phyloP scores from a whole-genome alignment of 1,140 invertebrate species.

The Yoshiicerus persimilis region DNA sequence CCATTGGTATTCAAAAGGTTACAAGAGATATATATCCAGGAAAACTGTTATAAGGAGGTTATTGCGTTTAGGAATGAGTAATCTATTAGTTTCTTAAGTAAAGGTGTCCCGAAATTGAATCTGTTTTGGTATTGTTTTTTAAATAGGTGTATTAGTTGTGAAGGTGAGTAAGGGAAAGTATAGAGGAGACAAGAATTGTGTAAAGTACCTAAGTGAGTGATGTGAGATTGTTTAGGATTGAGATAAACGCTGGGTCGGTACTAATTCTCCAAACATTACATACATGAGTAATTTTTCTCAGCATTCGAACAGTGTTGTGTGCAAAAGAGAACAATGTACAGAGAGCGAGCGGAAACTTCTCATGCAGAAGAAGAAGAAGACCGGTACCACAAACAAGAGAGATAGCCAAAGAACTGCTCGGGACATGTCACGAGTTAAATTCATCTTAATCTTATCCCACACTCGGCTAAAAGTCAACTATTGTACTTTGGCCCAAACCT shows the following conservation, averaged over 20 bases:
- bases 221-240: not conserved
- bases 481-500: not conserved
- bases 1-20: too few relatives aligned
- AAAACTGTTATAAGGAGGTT: too few relatives aligned
- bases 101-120: too few relatives aligned
- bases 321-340: not conserved
- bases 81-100: too few relatives aligned
- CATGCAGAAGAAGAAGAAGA: not conserved
- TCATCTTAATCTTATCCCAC: constrained; percentile 14
- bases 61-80: too few relatives aligned
- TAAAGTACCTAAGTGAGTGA: not conserved
- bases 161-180: not conserved
- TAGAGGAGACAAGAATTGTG: too few relatives aligned
- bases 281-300: constrained; percentile 6
- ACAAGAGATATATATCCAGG: too few relatives aligned
- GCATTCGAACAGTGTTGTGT: not conserved
- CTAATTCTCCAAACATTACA: not conserved
- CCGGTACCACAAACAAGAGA: not conserved
- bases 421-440: constrained; percentile 13
- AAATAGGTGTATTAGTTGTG: not conserved
- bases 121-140: too few relatives aligned
- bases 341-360: not conserved
- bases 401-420: not conserved
- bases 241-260: not conserved
- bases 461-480: not conserved